Evolutionary conservation across 2,888 invertebrate genomes (phyloP).

Genomic region (Lydus trimaculatus): DNA sequence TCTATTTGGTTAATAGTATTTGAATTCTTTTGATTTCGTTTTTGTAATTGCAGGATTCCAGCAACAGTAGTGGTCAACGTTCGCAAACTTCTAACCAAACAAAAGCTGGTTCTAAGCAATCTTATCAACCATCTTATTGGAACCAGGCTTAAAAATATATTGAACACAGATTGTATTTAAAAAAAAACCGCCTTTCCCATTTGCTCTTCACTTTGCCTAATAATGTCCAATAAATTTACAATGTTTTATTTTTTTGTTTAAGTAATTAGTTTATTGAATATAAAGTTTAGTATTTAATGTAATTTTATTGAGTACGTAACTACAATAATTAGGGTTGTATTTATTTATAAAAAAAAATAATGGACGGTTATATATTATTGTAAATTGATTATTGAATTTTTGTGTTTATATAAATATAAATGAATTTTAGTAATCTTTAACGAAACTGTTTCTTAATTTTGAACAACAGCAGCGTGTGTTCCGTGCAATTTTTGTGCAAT

Average conservation of each 20-base stretch:
- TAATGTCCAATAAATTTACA: conserved; percentile 6
- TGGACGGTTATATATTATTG: conserved; percentile 18
- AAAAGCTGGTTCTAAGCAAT: conserved; percentile 67
- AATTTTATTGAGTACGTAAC: conserved; percentile 39
- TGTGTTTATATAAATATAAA: conserved; percentile 18
- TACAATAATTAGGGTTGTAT: conserved; percentile 3
- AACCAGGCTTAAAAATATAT: conserved; percentile 64
- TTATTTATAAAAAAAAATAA: conserved; percentile 19
- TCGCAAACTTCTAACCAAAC: conserved; percentile 65
- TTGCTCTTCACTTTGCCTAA: conserved; percentile 40
- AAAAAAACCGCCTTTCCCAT: conserved; percentile 35
- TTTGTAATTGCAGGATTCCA: conserved; percentile 64
- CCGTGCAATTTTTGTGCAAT: conserved; percentile 35
- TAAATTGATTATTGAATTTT: conserved; percentile 14
- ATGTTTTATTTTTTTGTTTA: conserved; percentile 8
- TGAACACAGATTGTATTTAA: conserved; percentile 25
- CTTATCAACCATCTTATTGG: conserved; percentile 71
- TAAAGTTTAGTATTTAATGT: conserved; percentile 40
- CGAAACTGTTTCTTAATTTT: conserved; percentile 27
- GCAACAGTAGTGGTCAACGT: conserved; percentile 63
- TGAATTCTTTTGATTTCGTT: no score
- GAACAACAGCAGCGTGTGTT: conserved; percentile 28
- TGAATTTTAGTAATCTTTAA: conserved; percentile 11
- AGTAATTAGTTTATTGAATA: conserved; percentile 35
- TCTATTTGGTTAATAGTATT: conserved; percentile 20